Evolutionary conservation across 2,113 vertebrate genomes (phyloP).

Genomic region (Cavia porcellus): DNA sequence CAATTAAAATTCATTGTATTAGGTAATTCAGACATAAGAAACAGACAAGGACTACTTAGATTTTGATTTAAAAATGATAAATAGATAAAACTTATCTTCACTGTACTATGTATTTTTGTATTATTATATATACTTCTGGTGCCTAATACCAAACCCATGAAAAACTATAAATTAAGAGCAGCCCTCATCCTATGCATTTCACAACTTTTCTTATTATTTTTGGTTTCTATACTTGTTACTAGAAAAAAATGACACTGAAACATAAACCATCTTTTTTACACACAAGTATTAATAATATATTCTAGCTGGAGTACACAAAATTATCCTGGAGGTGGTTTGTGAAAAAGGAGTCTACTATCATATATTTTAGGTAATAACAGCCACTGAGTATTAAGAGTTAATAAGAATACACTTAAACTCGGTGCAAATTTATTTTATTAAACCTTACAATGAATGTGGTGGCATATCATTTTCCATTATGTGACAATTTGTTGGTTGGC

Average conservation of each 20-base stretch:
- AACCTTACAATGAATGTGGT: constrained; percentile 80
- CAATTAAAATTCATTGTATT: constrained; percentile 38
- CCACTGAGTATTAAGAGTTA: constrained; percentile 57
- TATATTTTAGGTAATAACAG: background rate
- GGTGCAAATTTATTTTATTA: constrained; percentile 84
- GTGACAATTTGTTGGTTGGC: constrained; percentile 79
- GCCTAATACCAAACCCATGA: constrained; percentile 14
- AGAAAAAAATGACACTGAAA: constrained; percentile 26
- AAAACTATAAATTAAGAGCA: background rate
- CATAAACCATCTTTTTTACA: background rate
- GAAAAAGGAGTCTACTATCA: constrained; percentile 20
- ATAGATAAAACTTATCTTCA: constrained; percentile 42
- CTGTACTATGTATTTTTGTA: background rate
- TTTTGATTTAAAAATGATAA: constrained; percentile 35
- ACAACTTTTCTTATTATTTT: constrained; percentile 11
- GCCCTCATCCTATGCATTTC: background rate
- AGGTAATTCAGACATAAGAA: constrained; percentile 23
- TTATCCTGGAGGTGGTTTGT: background rate
- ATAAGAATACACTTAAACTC: constrained; percentile 75
- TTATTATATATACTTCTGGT: constrained; percentile 31
- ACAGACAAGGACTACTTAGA: background rate
- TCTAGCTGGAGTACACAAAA: background rate
- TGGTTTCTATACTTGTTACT: background rate
- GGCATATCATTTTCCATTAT: constrained; percentile 79
- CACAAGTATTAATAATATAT: constrained; percentile 22